phyloP scores from a whole-genome alignment of 2,888 invertebrate genomes.

The Nymphalis urticae region DNA sequence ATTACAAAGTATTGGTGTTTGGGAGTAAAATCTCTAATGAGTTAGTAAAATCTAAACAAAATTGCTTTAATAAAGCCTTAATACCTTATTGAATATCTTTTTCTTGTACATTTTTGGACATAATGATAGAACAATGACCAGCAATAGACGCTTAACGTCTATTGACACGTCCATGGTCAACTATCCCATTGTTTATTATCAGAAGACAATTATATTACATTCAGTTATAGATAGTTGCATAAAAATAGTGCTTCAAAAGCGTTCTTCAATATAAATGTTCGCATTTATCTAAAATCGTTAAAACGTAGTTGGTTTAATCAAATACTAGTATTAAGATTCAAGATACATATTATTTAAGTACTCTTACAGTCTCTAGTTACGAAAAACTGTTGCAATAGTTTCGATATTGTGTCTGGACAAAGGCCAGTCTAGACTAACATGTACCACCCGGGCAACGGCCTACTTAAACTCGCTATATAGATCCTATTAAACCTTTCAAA shows the following conservation, averaged over 20 bases:
- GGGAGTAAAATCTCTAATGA: no score
- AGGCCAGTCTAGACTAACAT: conserved; percentile 38
- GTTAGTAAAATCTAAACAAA: no score
- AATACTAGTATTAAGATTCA: conserved; percentile 16
- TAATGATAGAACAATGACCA: no score
- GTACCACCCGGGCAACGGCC: conserved; percentile 25
- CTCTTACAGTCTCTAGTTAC: conserved; percentile 37
- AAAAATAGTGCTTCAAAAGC: background rate
- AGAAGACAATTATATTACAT: background rate
- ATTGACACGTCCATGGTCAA: no score
- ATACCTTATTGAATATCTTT: no score
- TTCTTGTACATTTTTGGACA: no score
- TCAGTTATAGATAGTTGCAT: background rate
- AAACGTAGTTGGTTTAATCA: conserved; percentile 7
- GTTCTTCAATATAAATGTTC: background rate
- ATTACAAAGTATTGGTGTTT: no score
- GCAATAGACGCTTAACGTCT: no score
- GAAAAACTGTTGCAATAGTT: conserved; percentile 41
- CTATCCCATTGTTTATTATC: background rate
- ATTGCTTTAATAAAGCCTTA: no score
- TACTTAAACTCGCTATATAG: conserved; percentile 28
- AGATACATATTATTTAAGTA: conserved; percentile 28
- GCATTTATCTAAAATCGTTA: conserved; percentile 2
- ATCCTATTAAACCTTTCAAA: conserved; percentile 17
- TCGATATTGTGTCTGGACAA: conserved; percentile 40